Percentiles rank a stretch among this genome's conserved stretches.
phyloP scores from a whole-genome alignment of 2,797 vertebrate species.

The Leptoclinus maculatus region DNA sequence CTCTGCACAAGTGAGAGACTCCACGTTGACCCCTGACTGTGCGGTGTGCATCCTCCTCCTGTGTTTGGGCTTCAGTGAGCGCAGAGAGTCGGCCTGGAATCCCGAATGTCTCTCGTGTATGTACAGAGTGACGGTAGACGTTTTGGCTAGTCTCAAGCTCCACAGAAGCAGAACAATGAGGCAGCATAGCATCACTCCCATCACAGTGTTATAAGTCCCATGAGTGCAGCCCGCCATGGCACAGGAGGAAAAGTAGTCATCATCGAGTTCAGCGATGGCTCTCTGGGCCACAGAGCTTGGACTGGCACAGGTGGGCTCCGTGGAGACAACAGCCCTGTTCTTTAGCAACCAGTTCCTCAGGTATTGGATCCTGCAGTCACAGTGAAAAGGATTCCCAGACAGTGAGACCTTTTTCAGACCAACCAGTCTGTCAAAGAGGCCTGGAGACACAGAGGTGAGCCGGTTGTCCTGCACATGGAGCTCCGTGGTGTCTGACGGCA shows the following conservation, averaged over 20 bases:
- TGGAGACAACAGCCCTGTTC: constrained; percentile 56
- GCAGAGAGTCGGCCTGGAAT: constrained; percentile 54
- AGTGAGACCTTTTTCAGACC: constrained; percentile 76
- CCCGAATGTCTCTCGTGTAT: constrained; percentile 72
- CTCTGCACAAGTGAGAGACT: constrained; percentile 8
- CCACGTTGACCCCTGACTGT: neutral
- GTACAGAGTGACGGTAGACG: constrained; percentile 72
- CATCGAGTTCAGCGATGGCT: constrained; percentile 71
- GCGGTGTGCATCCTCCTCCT: constrained; percentile 51
- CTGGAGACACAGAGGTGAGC: constrained; percentile 77
- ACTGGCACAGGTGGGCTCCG: constrained; percentile 74
- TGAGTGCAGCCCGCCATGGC: constrained; percentile 38
- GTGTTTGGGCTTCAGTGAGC: constrained; percentile 77
- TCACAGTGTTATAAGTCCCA: constrained; percentile 28
- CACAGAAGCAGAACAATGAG: constrained; percentile 77
- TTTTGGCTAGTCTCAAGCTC: constrained; percentile 76
- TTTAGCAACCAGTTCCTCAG: constrained; percentile 83
- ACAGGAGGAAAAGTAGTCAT: constrained; percentile 75
- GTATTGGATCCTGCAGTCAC: constrained; percentile 85
- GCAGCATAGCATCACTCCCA: constrained; percentile 60
- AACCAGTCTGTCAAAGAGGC: constrained; percentile 80
- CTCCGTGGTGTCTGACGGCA: constrained; percentile 76
- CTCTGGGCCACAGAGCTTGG: constrained; percentile 73
- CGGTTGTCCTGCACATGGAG: constrained; percentile 80
- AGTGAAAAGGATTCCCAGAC: constrained; percentile 86